These are phyloP conservation scores for Acrobasis consociella DNA, from an alignment of 2,888 invertebrate genomes.

Conservation along the genomic window DNA sequence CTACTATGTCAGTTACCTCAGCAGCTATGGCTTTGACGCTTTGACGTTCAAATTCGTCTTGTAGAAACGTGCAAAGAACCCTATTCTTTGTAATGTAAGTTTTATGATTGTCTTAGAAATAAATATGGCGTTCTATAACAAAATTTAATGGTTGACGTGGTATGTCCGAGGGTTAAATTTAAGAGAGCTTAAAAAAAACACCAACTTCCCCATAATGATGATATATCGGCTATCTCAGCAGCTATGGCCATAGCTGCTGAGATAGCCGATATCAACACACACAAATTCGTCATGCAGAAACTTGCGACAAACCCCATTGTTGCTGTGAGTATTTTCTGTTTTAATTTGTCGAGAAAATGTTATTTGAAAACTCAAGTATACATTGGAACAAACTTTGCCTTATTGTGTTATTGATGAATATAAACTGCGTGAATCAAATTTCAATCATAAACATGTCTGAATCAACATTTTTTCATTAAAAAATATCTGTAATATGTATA, in stretches of 20 bases:
- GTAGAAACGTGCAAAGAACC: slow-evolving; percentile 84
- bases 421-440: neutral
- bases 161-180: too few species aligned
- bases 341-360: neutral
- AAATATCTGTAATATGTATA: too few species aligned
- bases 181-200: too few species aligned
- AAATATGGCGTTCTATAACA: too few species aligned
- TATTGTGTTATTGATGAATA: too few species aligned
- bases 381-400: too few species aligned
- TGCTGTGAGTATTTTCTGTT: too few species aligned
- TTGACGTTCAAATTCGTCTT: slow-evolving; percentile 92
- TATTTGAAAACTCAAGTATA: too few species aligned
- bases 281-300: neutral
- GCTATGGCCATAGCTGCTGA: neutral
- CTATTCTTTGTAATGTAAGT: slow-evolving; percentile 83
- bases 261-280: too few species aligned
- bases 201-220: too few species aligned
- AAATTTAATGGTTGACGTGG: too few species aligned
- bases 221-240: neutral
- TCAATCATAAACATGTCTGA: neutral
- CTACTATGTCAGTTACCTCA: slow-evolving; percentile 90
- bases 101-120: neutral
- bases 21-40: slow-evolving; percentile 94
- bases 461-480: neutral
- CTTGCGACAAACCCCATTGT: neutral